Evolutionary conservation across 2,888 invertebrate species (phyloP), one percentile per base, ranked within the genome.

Genomic region (Tinea trinotella): DNA sequence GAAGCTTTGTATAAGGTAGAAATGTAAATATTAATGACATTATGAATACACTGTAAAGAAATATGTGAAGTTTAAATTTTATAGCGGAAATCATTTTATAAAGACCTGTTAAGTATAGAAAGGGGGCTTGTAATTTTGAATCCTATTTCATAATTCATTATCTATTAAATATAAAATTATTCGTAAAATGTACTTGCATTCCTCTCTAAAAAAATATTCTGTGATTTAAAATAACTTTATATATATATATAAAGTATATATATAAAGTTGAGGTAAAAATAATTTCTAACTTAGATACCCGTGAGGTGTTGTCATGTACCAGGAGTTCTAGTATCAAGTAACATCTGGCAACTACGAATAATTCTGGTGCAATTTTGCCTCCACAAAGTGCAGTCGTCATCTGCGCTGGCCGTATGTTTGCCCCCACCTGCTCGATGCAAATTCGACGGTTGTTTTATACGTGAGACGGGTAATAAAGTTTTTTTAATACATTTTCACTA

Each of bases 321-420:
- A 40, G 40, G n/a, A 46, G 46, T 46, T 17, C 46, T 19, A n/a
- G 58, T 55, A 52, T 55, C 54, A 36, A 56, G 61, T 60, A 63
- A 60, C 66, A 66, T 63, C 60, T 65, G 67, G 64, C 56, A 54
- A 59, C 63, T 59, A 63, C 64, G 70, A 67, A 73, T 74, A 74
- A 74, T 74, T 72, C 67, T 65, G 15, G 15, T 44, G 65, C 67
- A 69, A 69, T 71, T 73, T 69, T 67, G 69, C 66, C 62, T 68
- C 64, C 65, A 62, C 71, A 67, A 69, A 69, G 70, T 70, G 73
- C 70, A 67, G 59, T 61, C 66, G 68, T 64, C 67, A 65, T 63
- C 64, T 64, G 64, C 63, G 60, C 60, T 24, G 19, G 19, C 46
- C 46, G 46, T 46, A 46, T 19, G 61, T 62, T 61, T 56, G 48